These are phyloP conservation scores for Pachyramphus minor DNA, from an alignment of 2,113 vertebrate species.

Conservation along the genomic window DNA sequence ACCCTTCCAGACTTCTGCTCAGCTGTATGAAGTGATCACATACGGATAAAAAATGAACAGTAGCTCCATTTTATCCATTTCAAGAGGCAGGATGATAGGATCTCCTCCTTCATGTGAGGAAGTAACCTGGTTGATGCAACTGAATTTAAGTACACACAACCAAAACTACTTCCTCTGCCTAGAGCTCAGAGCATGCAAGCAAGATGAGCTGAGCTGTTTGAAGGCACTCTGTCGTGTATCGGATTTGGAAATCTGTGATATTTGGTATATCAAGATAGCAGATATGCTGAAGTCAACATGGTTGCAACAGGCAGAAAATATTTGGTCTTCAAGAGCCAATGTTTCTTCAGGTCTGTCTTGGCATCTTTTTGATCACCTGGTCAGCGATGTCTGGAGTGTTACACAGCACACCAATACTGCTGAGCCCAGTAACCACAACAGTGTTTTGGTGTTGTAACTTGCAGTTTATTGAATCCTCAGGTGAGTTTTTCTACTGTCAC, in stretches of 20 bases:
- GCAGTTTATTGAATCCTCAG: not conserved
- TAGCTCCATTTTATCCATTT: not conserved
- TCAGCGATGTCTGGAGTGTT: not conserved
- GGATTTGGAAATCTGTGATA: not conserved
- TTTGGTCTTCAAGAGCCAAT: not conserved
- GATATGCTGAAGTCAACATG: not conserved
- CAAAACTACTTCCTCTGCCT: not conserved
- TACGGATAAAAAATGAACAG: not conserved
- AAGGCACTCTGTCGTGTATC: accelerated
- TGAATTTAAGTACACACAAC: not conserved
- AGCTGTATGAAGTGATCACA: not conserved
- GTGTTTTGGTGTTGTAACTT: not conserved
- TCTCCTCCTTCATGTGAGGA: not conserved
- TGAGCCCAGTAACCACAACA: not conserved
- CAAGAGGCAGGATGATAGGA: not conserved
- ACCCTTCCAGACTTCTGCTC: not conserved
- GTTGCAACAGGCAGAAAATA: not conserved
- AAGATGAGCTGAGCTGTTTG: not conserved
- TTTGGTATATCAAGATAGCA: not conserved
- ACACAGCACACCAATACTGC: not conserved
- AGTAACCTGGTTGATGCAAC: not conserved
- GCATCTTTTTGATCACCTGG: not conserved
- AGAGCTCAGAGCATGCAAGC: not conserved
- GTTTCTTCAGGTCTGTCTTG: not conserved
- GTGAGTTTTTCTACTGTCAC: not conserved